These are phyloP conservation scores for Glaucopsyche alexis DNA, from an alignment of 2,888 invertebrate genomes.

Conservation along the genomic window DNA sequence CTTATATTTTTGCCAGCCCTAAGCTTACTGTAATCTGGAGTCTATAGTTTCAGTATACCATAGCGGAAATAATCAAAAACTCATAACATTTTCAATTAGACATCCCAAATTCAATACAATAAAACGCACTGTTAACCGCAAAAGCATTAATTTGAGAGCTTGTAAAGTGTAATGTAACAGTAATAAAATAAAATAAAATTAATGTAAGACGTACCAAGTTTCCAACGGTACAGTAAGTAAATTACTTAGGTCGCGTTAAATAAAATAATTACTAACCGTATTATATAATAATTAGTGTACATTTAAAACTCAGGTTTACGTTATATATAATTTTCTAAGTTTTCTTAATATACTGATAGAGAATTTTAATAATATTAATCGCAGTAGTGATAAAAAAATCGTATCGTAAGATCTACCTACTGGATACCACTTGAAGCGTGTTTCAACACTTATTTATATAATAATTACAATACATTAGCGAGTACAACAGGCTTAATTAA, in stretches of 20 bases:
- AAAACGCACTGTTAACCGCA: slow-evolving; percentile 9
- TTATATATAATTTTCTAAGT: too few species aligned
- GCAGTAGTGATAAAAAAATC: too few species aligned
- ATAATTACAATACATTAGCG: not conserved
- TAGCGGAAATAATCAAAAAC: not conserved
- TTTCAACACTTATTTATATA: not conserved
- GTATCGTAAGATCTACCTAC: too few species aligned
- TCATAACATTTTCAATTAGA: not conserved
- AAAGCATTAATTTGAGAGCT: slow-evolving; percentile 9
- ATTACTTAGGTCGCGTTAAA: not conserved
- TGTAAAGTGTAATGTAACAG: slow-evolving; percentile 1
- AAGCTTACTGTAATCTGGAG: not conserved
- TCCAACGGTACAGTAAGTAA: not conserved
- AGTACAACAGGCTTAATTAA: not conserved
- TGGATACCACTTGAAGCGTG: not conserved
- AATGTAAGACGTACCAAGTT: not conserved
- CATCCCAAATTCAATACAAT: not conserved
- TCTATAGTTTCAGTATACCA: not conserved
- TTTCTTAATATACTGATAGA: too few species aligned
- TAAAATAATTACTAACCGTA: not conserved
- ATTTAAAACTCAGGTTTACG: too few species aligned
- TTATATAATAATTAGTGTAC: not conserved
- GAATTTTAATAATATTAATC: too few species aligned
- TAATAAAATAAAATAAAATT: not conserved
- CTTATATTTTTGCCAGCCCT: not conserved